Evolutionary conservation across 2,113 vertebrate genomes (phyloP), one percentile per base, ranked within the genome.

Genomic region (Toxotes jaculatrix): DNA sequence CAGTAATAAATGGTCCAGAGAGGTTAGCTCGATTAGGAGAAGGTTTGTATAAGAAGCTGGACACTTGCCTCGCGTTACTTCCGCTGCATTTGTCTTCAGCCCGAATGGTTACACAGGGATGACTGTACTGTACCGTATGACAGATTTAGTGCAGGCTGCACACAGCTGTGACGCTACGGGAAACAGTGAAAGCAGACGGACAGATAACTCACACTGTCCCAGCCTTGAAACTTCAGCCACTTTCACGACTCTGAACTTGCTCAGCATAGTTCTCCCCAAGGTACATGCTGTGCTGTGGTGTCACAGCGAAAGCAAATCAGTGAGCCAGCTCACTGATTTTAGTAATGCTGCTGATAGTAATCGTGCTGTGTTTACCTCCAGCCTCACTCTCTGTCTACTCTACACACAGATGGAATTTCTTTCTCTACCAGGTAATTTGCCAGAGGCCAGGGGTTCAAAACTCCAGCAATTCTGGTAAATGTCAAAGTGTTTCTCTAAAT

Each of bases 281-380:
- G 70, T 34, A 88, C 85, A 69, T 0, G 10, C 8, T 75, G 74
- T 81, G 51, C 85, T 59, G n/a, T 59, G 72, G 74, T 88, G 88
- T 91, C 77, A 71, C 75, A 70, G 85, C 1, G 4, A 62, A 69
- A 64, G 67, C 11, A 70, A 79, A 27, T 27, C 27, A 27, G 27
- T 34, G 7, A 6, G 63, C 42, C 80, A 65, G 64, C 85, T 82
- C 82, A 79, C 38, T 47, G 17, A 27, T 74, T 71, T 34, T n/a
- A 4, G 65, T 84, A 40, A 80, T 17, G 36, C 64, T 14, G 53
- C 74, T 34, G 84, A 86, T 71, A 66, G 49, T 12, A 34, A 75
- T 70, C 13, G 17, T 13, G 5, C 40, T 51, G n/a, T 40, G 59
- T 67, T 83, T 51, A 45, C 4, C 34, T 43, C 61, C 19, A 71